phyloP scores from a whole-genome alignment of 2,797 vertebrate genomes.

The Cheracebus regulus region DNA sequence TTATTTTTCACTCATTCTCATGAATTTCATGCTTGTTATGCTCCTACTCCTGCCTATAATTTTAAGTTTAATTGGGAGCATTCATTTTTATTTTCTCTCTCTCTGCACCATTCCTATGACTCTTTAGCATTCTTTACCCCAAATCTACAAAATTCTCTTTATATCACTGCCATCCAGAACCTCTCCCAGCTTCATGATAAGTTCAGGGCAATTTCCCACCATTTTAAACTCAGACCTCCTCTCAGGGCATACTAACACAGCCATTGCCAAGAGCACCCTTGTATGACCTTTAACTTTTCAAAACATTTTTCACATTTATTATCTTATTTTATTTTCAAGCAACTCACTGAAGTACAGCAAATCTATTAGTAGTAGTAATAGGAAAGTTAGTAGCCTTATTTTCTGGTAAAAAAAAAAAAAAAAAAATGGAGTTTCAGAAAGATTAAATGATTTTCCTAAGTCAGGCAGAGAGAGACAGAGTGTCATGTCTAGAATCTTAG shows the following conservation, averaged over 20 bases:
- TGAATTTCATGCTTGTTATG: neutral
- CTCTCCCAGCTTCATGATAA: neutral
- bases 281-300: neutral
- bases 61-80: no score
- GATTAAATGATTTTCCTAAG: neutral
- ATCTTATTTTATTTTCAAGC: neutral
- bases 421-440: neutral
- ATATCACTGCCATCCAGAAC: neutral
- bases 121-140: neutral
- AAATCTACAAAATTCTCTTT: neutral
- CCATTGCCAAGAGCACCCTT: neutral
- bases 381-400: neutral
- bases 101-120: neutral
- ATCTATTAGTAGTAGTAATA: neutral
- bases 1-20: neutral
- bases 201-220: neutral
- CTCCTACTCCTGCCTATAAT: neutral
- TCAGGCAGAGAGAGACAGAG: neutral
- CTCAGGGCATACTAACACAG: accelerated
- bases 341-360: neutral
- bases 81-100: neutral
- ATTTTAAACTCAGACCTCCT: neutral
- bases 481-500: neutral
- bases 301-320: neutral
- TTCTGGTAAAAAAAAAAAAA: neutral